These are phyloP conservation scores for Pipistrellus pipistrellus DNA, from an alignment of 2,797 vertebrate genomes.

Conservation along the genomic window DNA sequence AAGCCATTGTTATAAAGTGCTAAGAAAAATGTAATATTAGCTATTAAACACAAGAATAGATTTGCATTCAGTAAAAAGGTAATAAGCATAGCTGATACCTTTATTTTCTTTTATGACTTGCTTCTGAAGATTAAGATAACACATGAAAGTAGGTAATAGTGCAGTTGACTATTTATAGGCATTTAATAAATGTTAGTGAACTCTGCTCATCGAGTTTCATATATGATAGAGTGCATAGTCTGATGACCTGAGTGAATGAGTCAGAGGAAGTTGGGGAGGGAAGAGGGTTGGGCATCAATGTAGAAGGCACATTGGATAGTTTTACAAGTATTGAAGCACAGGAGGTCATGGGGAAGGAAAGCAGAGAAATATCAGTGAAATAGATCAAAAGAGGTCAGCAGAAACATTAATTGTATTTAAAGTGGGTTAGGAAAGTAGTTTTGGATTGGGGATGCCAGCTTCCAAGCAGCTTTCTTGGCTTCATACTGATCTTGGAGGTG, in stretches of 20 bases:
- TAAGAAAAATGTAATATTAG: conserved; percentile 43
- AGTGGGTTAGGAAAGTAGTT: not conserved
- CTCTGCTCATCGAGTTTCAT: conserved; percentile 9
- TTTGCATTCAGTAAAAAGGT: not conserved
- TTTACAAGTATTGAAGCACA: not conserved
- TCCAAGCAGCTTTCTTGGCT: conserved; percentile 58
- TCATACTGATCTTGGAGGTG: conserved; percentile 72
- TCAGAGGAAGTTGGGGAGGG: not conserved
- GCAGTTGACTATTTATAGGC: not conserved
- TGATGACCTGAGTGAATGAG: conserved; percentile 16
- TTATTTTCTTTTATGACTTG: conserved; percentile 8
- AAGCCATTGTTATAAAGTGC: not conserved
- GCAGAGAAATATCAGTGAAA: not conserved
- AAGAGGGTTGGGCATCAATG: not conserved
- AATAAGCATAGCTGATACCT: not conserved
- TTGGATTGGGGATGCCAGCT: not conserved
- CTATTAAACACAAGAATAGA: conserved; percentile 34
- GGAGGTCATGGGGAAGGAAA: not conserved
- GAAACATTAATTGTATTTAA: not conserved
- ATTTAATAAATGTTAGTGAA: conserved; percentile 37
- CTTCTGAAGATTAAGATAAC: conserved; percentile 15
- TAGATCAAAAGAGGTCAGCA: not conserved
- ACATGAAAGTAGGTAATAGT: not conserved
- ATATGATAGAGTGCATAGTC: not conserved
- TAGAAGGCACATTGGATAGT: not conserved